Conservation (phyloP, 2,113 vertebrate genomes). For the Dolichallabes microphthalmus region DNA sequence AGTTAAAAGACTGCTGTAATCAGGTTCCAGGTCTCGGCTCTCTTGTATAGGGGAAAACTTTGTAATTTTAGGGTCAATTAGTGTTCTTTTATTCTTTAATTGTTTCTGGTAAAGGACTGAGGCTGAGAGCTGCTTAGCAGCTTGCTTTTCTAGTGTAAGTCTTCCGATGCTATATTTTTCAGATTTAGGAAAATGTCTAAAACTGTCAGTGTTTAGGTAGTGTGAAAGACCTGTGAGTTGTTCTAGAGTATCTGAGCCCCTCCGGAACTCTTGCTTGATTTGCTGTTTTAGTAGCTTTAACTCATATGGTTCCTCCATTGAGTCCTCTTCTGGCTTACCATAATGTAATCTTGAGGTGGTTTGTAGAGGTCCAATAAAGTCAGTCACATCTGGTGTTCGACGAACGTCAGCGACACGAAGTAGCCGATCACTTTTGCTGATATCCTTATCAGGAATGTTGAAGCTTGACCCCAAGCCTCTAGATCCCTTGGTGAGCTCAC, state of each 20-base stretch:
- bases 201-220: constrained; percentile 88
- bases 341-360: constrained; percentile 83
- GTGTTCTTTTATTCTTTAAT: constrained; percentile 91
- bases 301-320: constrained; percentile 98
- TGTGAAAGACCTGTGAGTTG: constrained; percentile 88
- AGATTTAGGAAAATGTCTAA: constrained; percentile 92
- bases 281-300: constrained; percentile 96
- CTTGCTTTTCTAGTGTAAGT: constrained; percentile 97
- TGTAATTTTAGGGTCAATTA: constrained; percentile 90
- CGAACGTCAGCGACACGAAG: constrained; percentile 85
- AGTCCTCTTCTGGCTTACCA: constrained; percentile 91
- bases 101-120: constrained; percentile 96
- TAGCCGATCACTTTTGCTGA: constrained; percentile 89
- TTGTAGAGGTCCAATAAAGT: constrained; percentile 77
- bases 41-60: constrained; percentile 98
- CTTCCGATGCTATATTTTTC: constrained; percentile 98
- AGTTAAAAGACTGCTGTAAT: constrained; percentile 88
- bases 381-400: constrained; percentile 83
- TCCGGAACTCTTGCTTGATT: constrained; percentile 96
- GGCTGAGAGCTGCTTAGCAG: constrained; percentile 95
- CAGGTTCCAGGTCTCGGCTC: constrained; percentile 89
- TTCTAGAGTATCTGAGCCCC: constrained; percentile 89
- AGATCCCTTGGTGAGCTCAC: constrained; percentile 90
- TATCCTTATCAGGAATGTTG: constrained; percentile 91
- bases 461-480: constrained; percentile 82